Evolutionary conservation across 2,113 vertebrate genomes (phyloP).

Genomic region (Halcyon malimbica): DNA sequence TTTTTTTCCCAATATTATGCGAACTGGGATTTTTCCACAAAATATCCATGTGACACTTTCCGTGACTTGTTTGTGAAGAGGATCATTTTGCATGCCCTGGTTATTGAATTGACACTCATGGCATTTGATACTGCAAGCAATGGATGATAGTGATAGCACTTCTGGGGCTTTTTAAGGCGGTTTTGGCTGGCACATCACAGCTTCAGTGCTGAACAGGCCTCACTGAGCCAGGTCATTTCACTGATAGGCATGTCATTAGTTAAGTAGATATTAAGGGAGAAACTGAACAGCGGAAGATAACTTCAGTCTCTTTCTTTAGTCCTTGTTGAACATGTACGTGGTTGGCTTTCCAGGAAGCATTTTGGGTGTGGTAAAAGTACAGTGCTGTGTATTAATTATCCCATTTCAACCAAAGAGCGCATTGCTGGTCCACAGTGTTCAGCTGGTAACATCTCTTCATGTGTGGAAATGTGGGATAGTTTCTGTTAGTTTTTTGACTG

Average conservation of each 20-base stretch:
- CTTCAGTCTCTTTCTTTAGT: neutral
- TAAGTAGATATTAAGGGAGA: neutral
- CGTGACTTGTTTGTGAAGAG: neutral
- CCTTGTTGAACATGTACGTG: neutral
- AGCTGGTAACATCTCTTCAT: neutral
- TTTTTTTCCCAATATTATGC: neutral
- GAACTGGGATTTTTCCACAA: neutral
- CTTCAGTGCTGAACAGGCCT: neutral
- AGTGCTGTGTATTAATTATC: neutral
- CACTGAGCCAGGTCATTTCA: neutral
- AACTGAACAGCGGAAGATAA: neutral
- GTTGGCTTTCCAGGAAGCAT: neutral
- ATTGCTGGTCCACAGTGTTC: neutral
- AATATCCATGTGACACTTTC: neutral
- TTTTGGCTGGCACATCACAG: slow-evolving; percentile 3
- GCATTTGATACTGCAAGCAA: neutral
- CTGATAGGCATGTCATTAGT: neutral
- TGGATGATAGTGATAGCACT: neutral
- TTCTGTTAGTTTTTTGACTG: neutral
- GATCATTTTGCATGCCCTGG: neutral
- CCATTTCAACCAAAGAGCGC: neutral
- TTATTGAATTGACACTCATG: neutral
- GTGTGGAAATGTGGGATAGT: neutral
- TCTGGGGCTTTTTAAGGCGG: neutral
- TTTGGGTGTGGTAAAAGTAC: neutral